These are phyloP conservation scores for Lagria hirta DNA, from an alignment of 2,888 invertebrate species.

Conservation along the genomic window DNA sequence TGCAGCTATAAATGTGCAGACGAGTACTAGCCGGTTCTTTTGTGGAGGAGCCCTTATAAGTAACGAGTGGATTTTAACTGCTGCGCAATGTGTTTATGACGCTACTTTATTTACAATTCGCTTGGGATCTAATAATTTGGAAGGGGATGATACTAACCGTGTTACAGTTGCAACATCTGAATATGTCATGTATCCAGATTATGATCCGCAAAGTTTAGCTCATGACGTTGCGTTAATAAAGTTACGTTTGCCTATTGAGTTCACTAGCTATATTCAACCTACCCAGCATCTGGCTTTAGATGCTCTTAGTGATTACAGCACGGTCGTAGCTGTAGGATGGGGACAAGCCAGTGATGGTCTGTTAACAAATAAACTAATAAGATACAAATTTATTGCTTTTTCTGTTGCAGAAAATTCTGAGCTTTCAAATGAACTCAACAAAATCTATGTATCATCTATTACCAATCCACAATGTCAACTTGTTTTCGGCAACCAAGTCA, in stretches of 20 bases:
- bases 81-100: background rate
- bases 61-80: constrained; percentile 1
- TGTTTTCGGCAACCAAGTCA: background rate
- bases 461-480: background rate
- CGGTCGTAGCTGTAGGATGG: background rate
- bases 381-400: background rate
- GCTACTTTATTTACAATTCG: constrained; percentile 12
- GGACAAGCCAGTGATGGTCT: constrained; percentile 6
- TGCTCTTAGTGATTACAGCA: background rate
- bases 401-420: background rate
- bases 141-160: constrained; percentile 3
- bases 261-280: constrained; percentile 1
- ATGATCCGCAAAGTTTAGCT: constrained; percentile 2
- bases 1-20: background rate
- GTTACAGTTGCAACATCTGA: background rate
- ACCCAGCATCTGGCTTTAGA: background rate
- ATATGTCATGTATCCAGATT: constrained; percentile 10
- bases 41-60: constrained; percentile 1
- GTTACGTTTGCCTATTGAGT: constrained; percentile 4
- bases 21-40: background rate
- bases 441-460: background rate
- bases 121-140: constrained; percentile 9
- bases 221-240: constrained; percentile 8
- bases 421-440: background rate
- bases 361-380: too few relatives aligned